phyloP scores from a whole-genome alignment of 2,113 vertebrate genomes.

The Hydrochoerus hydrochaeris region DNA sequence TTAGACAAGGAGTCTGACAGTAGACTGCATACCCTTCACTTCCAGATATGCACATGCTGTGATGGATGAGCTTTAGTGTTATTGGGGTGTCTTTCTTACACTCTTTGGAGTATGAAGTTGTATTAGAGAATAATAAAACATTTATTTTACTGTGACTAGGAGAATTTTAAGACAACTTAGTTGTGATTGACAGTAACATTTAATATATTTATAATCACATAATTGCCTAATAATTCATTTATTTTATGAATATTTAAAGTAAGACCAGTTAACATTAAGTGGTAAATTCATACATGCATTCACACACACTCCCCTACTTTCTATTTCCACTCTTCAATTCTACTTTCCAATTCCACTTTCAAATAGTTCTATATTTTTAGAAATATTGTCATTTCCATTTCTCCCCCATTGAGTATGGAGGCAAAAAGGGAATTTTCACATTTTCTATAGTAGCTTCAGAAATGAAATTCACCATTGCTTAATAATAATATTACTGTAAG shows the following conservation, averaged over 20 bases:
- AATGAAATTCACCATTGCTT: not conserved
- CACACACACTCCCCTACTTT: not conserved
- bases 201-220: slow-evolving; percentile 2
- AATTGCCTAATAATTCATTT: not conserved
- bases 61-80: not conserved
- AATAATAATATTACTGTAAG: not conserved
- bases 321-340: not conserved
- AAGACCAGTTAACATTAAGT: not conserved
- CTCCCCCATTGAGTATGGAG: not conserved
- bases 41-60: not conserved
- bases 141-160: not conserved
- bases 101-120: not conserved
- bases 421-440: not conserved
- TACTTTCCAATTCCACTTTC: not conserved
- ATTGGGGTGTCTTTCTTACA: not conserved
- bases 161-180: not conserved
- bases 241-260: not conserved
- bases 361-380: not conserved
- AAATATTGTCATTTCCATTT: not conserved
- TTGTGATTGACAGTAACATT: not conserved
- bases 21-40: too few species aligned
- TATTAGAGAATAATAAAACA: not conserved
- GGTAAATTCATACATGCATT: not conserved
- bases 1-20: not conserved
- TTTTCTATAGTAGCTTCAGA: not conserved